Percentiles rank a stretch among this genome's conserved stretches.
Conservation (phyloP, 2,888 invertebrate genomes). For the Rutpela maculata region DNA sequence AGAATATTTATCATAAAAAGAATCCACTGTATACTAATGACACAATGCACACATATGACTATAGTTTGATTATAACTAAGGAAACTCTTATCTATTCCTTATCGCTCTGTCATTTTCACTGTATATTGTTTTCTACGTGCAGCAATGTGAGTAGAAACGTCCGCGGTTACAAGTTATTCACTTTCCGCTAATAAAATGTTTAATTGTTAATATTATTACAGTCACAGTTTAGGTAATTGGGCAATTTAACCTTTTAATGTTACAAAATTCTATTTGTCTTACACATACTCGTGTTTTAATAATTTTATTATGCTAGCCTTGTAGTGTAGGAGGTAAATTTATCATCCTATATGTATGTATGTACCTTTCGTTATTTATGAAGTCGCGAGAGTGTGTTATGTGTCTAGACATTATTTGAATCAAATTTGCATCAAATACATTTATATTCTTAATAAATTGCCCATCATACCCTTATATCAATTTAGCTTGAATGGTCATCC, state of each 20-base stretch:
- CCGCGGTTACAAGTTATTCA: conserved; percentile 20
- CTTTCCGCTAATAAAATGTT: conserved; percentile 32
- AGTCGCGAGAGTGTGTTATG: background rate
- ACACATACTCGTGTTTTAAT: background rate
- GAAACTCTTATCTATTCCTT: conserved; percentile 63
- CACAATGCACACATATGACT: conserved; percentile 49
- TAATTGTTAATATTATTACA: conserved; percentile 20
- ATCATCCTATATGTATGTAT: conserved; percentile 26
- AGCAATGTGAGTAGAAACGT: conserved; percentile 24
- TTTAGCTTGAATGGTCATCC: too few relatives aligned
- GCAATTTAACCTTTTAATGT: conserved; percentile 25
- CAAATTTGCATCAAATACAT: background rate
- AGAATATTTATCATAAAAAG: conserved; percentile 8
- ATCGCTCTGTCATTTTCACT: conserved; percentile 57
- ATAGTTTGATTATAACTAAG: conserved; percentile 54
- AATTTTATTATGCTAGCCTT: conserved; percentile 1
- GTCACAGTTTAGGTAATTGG: conserved; percentile 33
- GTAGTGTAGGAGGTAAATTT: conserved; percentile 31
- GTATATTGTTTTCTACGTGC: conserved; percentile 38
- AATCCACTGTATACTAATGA: conserved; percentile 21
- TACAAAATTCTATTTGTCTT: conserved; percentile 20
- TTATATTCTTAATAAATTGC: too few relatives aligned
- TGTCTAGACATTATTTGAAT: conserved; percentile 12
- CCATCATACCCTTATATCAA: too few relatives aligned
- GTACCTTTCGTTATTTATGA: background rate